Evolutionary conservation across 2,113 vertebrate species (phyloP), one percentile per base, ranked within the genome.

Genomic region (Asarcornis scutulata): DNA sequence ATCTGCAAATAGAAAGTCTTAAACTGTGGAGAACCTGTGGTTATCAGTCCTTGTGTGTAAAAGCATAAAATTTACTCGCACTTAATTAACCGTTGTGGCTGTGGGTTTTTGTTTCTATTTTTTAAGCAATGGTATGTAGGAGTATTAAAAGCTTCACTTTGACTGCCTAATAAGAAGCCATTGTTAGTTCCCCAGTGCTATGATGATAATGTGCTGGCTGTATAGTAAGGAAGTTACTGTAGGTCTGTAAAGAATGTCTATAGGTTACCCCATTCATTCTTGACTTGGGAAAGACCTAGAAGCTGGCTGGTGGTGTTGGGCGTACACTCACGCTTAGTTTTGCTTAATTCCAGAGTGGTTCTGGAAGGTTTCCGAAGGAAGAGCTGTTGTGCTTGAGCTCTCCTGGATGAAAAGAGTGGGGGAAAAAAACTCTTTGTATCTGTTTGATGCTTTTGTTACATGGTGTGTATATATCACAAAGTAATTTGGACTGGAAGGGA

Each of bases 271-370:
- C 9, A 89, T 91, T 85, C 36, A 64, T 91, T 22, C 29, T 71
- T 91, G 73, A 83, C 93, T 62, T 83, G 82, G 95, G 88, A 77
- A 94, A 90, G 34, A 31, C 38, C 69, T 88, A 64, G 74, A 94
- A 88, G 59, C 10, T 84, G 31, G 60, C 92, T 69, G 67, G 59
- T 68, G 34, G 66, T 81, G 36, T 64, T 4, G 29, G 69, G 73
- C 63, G 21, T 67, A 71, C 31, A 13, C 18, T 66, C 79, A 7
- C 0, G 6, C 36, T 31, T 89, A 16, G 18, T 44, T 96, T 95
- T 93, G 80, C 81, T 78, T 34, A 88, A 95, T 89, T 87, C 64
- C 80, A 68, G 31, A 88, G 56, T 34, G 14, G 36, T 95, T 96
- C 73, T 91, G 84, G 94, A 88, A 95, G 67, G 40, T 23, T 77